Conservation (phyloP, 2,113 vertebrate species). For the Nannobrachium achirus region DNA sequence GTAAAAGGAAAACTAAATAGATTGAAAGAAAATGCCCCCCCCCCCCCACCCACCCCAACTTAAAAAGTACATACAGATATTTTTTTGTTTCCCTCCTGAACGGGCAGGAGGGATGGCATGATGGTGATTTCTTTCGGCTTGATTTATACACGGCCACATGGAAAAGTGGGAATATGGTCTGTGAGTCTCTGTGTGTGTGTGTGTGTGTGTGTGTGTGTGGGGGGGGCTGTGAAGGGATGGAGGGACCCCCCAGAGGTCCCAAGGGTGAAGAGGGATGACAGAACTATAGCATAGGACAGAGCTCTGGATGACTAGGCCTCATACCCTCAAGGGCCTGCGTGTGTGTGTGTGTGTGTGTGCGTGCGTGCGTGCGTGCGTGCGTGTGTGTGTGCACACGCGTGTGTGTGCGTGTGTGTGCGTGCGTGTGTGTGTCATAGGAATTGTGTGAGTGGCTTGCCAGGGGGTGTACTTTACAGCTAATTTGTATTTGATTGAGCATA, state of each 20-base stretch:
- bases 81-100: too few relatives aligned
- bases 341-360: background rate
- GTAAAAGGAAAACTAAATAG: too few relatives aligned
- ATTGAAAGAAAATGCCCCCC: too few relatives aligned
- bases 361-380: background rate
- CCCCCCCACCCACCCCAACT: too few relatives aligned
- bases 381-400: background rate
- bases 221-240: constrained; percentile 36
- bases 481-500: background rate
- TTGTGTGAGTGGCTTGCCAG: too few relatives aligned
- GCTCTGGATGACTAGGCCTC: constrained; percentile 39
- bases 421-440: background rate
- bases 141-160: background rate
- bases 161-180: background rate
- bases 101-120: background rate
- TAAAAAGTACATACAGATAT: too few relatives aligned
- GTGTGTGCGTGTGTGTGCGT: constrained; percentile 2
- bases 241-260: constrained; percentile 44
- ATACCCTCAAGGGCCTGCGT: constrained; percentile 16
- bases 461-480: background rate
- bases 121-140: background rate
- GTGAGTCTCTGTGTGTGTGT: background rate
- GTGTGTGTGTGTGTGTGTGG: constrained; percentile 17
- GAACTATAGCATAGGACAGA: constrained; percentile 24
- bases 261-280: constrained; percentile 38